Conservation (phyloP, 2,797 vertebrate genomes). For the Neosilurus hyrtlii region DNA sequence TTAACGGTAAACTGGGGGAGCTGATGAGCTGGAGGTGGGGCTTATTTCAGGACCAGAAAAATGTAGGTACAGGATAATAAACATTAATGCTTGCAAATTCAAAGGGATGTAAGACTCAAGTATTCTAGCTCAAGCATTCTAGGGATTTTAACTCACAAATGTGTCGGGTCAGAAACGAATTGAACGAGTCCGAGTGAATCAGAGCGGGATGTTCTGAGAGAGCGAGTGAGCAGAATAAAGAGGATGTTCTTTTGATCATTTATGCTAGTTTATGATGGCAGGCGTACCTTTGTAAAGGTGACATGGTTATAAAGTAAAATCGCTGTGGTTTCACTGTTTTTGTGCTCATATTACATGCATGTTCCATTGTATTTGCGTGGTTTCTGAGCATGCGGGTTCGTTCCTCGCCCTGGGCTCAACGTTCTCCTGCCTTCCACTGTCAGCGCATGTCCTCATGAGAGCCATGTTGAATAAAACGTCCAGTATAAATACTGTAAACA, state of each 20-base stretch:
- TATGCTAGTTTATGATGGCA: neutral
- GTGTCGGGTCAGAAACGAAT: neutral
- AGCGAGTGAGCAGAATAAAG: slow-evolving; percentile 3
- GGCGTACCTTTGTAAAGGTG: slow-evolving; percentile 26
- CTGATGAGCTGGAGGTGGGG: neutral
- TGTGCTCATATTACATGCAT: slow-evolving; percentile 17
- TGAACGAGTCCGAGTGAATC: slow-evolving; percentile 30
- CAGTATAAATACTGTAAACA: slow-evolving; percentile 69
- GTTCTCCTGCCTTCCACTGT: slow-evolving; percentile 50
- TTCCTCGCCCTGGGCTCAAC: slow-evolving; percentile 42
- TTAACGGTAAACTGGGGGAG: neutral
- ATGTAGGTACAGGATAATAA: neutral
- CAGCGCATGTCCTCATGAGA: slow-evolving; percentile 61
- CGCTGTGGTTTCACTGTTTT: slow-evolving; percentile 19
- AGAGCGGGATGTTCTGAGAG: slow-evolving; percentile 44
- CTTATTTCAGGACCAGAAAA: neutral
- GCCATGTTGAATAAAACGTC: slow-evolving; percentile 68
- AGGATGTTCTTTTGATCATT: slow-evolving; percentile 24
- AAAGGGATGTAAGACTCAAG: neutral
- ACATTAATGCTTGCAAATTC: neutral
- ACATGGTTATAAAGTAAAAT: slow-evolving; percentile 21
- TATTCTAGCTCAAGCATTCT: neutral
- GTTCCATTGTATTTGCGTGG: slow-evolving; percentile 12
- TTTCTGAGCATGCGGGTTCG: slow-evolving; percentile 14
- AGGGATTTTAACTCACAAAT: neutral